These are phyloP conservation scores for Oriolus oriolus DNA, from an alignment of 2,113 vertebrate species.

Conservation along the genomic window DNA sequence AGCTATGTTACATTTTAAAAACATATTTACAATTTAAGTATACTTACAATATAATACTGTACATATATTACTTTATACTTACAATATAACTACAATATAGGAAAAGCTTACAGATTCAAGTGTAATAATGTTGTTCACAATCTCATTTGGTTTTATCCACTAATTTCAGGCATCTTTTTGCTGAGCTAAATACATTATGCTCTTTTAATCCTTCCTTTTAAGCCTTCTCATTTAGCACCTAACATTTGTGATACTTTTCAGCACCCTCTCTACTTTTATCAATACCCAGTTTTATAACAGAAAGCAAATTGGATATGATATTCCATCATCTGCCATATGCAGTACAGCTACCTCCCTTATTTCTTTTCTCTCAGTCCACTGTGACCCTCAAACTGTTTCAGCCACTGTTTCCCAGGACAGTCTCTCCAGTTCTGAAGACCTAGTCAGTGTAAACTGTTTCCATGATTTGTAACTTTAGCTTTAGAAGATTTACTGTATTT, in stretches of 20 bases:
- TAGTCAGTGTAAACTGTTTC: not conserved
- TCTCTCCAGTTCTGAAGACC: not conserved
- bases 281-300: not conserved
- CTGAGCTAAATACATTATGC: not conserved
- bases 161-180: not conserved
- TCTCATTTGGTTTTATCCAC: not conserved
- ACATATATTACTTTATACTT: not conserved
- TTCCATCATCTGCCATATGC: not conserved
- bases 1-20: not conserved
- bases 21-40: not conserved
- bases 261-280: not conserved
- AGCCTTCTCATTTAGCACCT: not conserved
- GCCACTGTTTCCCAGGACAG: not conserved
- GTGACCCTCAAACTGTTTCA: not conserved
- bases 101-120: not conserved
- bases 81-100: not conserved
- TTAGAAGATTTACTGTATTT: not conserved
- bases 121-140: not conserved
- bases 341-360: not conserved
- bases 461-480: not conserved
- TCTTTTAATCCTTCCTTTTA: not conserved
- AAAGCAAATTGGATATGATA: not conserved
- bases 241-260: not conserved
- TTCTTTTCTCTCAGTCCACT: not conserved
- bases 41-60: not conserved